Evolutionary conservation across 2,113 vertebrate species (phyloP).

Genomic region (Myotis davidii): DNA sequence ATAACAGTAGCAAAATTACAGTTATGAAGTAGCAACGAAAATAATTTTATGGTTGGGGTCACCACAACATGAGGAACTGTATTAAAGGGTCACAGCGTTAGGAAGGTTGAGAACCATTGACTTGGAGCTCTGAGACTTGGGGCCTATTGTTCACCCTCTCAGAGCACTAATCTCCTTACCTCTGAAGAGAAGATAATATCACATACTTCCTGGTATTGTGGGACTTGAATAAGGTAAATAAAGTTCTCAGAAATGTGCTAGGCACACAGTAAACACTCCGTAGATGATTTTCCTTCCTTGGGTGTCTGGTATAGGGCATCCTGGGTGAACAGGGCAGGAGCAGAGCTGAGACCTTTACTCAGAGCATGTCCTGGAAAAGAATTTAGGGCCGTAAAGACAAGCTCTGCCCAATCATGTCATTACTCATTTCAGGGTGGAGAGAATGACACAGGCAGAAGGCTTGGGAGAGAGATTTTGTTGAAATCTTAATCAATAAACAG

Average conservation of each 20-base stretch:
- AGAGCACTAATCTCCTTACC: background rate
- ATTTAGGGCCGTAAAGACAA: background rate
- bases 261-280: background rate
- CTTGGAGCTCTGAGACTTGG: background rate
- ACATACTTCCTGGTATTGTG: background rate
- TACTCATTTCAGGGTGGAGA: background rate
- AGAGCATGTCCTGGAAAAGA: background rate
- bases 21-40: no score
- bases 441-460: background rate
- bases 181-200: background rate
- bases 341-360: background rate
- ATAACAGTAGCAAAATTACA: no score
- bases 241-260: background rate
- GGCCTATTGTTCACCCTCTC: background rate
- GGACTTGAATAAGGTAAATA: background rate
- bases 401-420: background rate
- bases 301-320: rapidly evolving
- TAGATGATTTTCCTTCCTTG: background rate
- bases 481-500: background rate
- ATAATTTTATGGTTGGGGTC: no score
- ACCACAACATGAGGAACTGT: no score
- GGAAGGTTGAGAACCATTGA: no score
- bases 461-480: background rate
- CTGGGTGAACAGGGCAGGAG: background rate
- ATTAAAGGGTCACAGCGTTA: no score